Conservation (phyloP, 2,797 vertebrate genomes). For the Meda fulgida region DNA sequence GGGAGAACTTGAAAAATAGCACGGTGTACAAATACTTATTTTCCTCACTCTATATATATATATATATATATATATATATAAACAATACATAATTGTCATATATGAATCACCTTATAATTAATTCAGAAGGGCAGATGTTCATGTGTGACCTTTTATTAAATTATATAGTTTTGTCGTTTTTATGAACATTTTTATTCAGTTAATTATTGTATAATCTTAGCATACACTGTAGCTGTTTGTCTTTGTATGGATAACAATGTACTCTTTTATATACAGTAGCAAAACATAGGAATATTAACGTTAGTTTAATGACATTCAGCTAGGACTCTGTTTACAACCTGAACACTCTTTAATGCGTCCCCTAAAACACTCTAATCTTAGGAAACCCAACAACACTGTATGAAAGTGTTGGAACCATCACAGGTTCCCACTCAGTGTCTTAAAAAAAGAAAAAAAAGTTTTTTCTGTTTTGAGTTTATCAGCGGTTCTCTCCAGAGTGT, state of each 20-base stretch:
- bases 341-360: not conserved
- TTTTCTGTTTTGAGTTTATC: slow-evolving; percentile 32
- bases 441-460: not conserved
- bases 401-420: not conserved
- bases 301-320: not conserved
- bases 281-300: not conserved
- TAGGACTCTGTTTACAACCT: not conserved
- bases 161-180: not conserved
- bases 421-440: not conserved
- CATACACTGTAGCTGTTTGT: not conserved
- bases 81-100: too few species aligned
- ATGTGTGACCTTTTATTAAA: not conserved
- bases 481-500: slow-evolving; percentile 38
- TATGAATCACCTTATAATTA: not conserved
- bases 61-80: too few species aligned
- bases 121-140: not conserved
- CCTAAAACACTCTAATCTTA: not conserved
- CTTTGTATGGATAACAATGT: not conserved
- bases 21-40: too few species aligned
- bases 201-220: not conserved
- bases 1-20: too few species aligned
- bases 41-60: too few species aligned
- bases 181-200: not conserved
- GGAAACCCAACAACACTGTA: not conserved
- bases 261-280: not conserved